Evolutionary conservation across 1,140 invertebrate species (phyloP).

Genomic region (Yoshiicerus persimilis): DNA sequence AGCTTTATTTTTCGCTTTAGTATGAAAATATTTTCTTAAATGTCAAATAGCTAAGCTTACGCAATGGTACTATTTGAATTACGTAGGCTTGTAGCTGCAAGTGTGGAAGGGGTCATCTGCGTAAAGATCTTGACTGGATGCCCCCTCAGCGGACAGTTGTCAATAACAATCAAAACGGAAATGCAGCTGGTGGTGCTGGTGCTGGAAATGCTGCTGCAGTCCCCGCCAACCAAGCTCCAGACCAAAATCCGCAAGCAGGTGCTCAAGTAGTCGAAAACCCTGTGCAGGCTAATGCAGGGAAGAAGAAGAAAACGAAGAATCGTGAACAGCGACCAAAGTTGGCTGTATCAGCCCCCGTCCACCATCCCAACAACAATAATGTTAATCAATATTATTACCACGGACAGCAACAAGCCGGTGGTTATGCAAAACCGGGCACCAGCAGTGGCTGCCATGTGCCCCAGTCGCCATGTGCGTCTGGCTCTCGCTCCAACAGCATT

Average conservation of each 20-base stretch:
- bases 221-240: neutral
- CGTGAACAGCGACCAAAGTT: conserved; percentile 51
- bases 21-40: no score
- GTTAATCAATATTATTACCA: neutral
- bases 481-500: conserved; percentile 61
- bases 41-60: no score
- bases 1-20: no score
- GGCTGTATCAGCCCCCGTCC: conserved; percentile 49
- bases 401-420: neutral
- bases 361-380: conserved; percentile 48
- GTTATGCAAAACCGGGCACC: conserved; percentile 52
- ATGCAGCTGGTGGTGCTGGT: conserved; percentile 4
- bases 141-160: conserved; percentile 59
- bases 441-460: conserved; percentile 50
- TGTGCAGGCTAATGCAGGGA: conserved; percentile 48
- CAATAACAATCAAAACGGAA: conserved; percentile 1
- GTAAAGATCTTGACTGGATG: conserved; percentile 91
- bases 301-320: conserved; percentile 57
- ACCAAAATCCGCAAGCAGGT: conserved; percentile 9
- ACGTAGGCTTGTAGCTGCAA: conserved; percentile 68
- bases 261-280: conserved; percentile 7
- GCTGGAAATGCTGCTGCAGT: neutral
- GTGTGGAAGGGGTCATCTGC: conserved; percentile 84
- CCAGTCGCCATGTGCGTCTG: conserved; percentile 51
- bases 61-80: neutral